Percentiles rank a stretch among this genome's conserved stretches.
These are phyloP conservation scores for Lagria hirta DNA, from an alignment of 2,888 invertebrate genomes.

Conservation along the genomic window DNA sequence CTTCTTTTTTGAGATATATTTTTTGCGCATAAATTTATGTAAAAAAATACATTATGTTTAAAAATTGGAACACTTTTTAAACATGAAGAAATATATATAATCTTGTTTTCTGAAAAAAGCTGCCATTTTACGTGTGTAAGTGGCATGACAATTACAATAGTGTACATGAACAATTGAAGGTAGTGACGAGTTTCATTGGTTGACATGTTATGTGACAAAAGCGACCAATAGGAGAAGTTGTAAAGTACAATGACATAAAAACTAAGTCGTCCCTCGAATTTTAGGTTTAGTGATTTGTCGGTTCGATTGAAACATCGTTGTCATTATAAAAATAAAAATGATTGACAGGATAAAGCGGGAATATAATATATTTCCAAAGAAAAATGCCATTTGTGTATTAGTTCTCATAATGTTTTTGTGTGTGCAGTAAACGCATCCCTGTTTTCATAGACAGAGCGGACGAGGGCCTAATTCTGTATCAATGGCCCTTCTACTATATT, in stretches of 20 bases:
- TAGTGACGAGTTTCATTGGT: slow-evolving; percentile 41
- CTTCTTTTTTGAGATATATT: no score
- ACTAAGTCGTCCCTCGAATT: slow-evolving; percentile 7
- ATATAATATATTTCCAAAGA: slow-evolving; percentile 44
- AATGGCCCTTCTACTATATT: slow-evolving; percentile 45
- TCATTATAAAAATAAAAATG: slow-evolving; percentile 37
- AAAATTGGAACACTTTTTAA: no score
- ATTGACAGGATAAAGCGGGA: slow-evolving; percentile 49
- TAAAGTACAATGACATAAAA: slow-evolving; percentile 30
- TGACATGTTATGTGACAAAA: slow-evolving; percentile 46
- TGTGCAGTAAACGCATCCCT: slow-evolving; percentile 39
- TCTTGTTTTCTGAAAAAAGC: no score
- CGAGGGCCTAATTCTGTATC: slow-evolving; percentile 46
- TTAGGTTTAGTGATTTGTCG: slow-evolving; percentile 4
- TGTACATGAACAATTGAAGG: slow-evolving; percentile 44
- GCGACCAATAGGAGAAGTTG: slow-evolving; percentile 44
- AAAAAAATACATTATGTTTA: no score
- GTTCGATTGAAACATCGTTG: slow-evolving; percentile 21
- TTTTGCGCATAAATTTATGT: no score
- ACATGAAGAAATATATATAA: no score
- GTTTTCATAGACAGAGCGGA: slow-evolving; percentile 45
- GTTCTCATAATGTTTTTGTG: slow-evolving; percentile 30
- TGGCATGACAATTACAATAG: slow-evolving; percentile 50
- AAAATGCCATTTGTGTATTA: slow-evolving; percentile 41
- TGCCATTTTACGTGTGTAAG: no score